Percentiles rank a stretch among this genome's conserved stretches.
These are phyloP conservation scores for Sanderia malayensis DNA, from an alignment of 30 jellyfish, hydroid and myxozoan species.

Conservation along the genomic window DNA sequence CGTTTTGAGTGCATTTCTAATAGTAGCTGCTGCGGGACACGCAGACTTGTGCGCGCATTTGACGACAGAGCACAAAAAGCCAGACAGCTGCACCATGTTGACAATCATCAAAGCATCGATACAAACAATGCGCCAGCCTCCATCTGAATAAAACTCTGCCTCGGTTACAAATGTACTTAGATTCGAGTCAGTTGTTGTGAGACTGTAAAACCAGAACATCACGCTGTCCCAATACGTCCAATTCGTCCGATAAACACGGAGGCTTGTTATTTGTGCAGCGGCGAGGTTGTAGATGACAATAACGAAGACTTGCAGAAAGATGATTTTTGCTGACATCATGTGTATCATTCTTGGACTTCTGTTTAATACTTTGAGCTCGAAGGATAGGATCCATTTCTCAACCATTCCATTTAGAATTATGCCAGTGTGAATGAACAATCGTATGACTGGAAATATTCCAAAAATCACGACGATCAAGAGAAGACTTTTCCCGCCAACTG, in stretches of 20 bases:
- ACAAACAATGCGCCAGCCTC: slow-evolving; percentile 65
- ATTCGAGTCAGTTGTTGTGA: slow-evolving; percentile 23
- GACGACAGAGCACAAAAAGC: slow-evolving; percentile 39
- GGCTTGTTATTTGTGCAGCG: slow-evolving; percentile 32
- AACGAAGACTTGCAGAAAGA: slow-evolving; percentile 13
- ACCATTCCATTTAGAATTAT: slow-evolving; percentile 1
- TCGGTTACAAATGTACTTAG: slow-evolving; percentile 5
- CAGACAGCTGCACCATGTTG: slow-evolving; percentile 11
- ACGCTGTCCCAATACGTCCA: slow-evolving; percentile 52
- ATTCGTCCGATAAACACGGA: slow-evolving; percentile 24
- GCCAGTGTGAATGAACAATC: slow-evolving; percentile 47
- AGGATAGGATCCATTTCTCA: slow-evolving; percentile 33
- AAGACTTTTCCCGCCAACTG: slow-evolving; percentile 42
- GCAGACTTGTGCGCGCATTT: slow-evolving; percentile 8
- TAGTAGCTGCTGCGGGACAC: slow-evolving; percentile 42
- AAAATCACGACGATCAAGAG: slow-evolving; percentile 17
- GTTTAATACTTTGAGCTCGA: slow-evolving; percentile 46
- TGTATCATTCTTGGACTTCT: slow-evolving; percentile 64
- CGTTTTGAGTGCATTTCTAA: slow-evolving; percentile 24
- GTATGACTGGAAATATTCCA: slow-evolving; percentile 40
- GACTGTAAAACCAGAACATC: slow-evolving; percentile 30
- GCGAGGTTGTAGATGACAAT: slow-evolving; percentile 26
- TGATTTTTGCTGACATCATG: slow-evolving; percentile 17
- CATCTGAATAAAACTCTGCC: slow-evolving; percentile 21
- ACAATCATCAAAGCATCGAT: slow-evolving; percentile 32